phyloP scores from a whole-genome alignment of 2,797 vertebrate species.

The Anniella stebbinsi region DNA sequence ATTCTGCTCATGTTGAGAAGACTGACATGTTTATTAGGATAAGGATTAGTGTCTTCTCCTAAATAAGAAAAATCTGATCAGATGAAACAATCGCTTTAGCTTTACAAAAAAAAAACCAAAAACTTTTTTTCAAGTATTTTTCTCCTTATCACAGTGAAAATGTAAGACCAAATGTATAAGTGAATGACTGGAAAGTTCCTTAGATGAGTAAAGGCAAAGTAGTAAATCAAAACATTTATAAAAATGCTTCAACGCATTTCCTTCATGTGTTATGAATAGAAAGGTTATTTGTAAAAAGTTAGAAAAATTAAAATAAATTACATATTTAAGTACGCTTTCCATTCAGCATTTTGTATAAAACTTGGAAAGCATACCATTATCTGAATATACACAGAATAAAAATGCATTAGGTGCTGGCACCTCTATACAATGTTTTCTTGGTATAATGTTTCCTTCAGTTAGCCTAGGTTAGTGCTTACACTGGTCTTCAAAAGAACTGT shows the following conservation, averaged over 20 bases:
- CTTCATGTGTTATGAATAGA: slow-evolving; percentile 87
- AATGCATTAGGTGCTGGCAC: slow-evolving; percentile 78
- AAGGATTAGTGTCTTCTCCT: slow-evolving; percentile 65
- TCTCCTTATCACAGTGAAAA: slow-evolving; percentile 87
- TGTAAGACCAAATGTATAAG: slow-evolving; percentile 80
- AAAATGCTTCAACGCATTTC: slow-evolving; percentile 90
- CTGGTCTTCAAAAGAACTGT: slow-evolving; percentile 62
- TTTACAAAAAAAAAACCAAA: slow-evolving; percentile 80
- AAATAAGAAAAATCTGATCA: slow-evolving; percentile 65
- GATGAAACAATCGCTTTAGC: slow-evolving; percentile 72
- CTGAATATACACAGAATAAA: slow-evolving; percentile 79
- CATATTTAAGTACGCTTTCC: slow-evolving; percentile 95
- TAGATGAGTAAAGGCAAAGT: slow-evolving; percentile 81
- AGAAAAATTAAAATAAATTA: slow-evolving; percentile 96
- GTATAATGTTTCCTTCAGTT: slow-evolving; percentile 59
- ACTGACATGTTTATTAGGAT: slow-evolving; percentile 49
- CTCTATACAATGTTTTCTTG: slow-evolving; percentile 71
- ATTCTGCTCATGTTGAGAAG: slow-evolving; percentile 68
- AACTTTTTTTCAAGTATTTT: slow-evolving; percentile 82
- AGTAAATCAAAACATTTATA: slow-evolving; percentile 82
- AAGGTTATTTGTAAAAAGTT: slow-evolving; percentile 94
- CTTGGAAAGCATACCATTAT: slow-evolving; percentile 86
- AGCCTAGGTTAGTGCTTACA: slow-evolving; percentile 62
- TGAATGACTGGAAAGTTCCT: slow-evolving; percentile 77
- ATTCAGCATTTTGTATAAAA: slow-evolving; percentile 90